Evolutionary conservation across 2,113 vertebrate species (phyloP).

Genomic region (Sigmodon hispidus): DNA sequence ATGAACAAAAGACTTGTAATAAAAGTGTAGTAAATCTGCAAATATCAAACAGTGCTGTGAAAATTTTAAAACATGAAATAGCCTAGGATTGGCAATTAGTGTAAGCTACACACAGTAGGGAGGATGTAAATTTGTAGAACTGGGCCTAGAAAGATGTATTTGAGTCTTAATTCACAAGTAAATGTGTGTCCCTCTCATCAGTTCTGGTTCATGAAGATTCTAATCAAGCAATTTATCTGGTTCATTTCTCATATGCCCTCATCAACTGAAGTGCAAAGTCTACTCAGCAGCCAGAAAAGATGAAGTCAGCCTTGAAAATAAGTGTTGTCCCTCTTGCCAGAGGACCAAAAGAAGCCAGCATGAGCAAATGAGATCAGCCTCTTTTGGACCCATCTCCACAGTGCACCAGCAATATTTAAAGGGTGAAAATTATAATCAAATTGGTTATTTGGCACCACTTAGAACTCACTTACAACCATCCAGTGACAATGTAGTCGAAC

Average conservation of each 20-base stretch:
- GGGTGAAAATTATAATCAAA: not conserved
- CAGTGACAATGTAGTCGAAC: not conserved
- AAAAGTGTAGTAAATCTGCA: not conserved
- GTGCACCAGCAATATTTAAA: not conserved
- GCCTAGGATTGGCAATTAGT: not conserved
- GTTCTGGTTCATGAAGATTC: constrained; percentile 78
- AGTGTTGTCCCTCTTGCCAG: constrained; percentile 54
- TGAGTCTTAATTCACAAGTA: constrained; percentile 72
- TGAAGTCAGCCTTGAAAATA: constrained; percentile 77
- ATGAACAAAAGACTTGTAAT: not conserved
- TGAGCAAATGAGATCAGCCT: not conserved
- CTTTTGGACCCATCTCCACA: not conserved
- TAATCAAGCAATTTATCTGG: constrained; percentile 80
- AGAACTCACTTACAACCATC: not conserved
- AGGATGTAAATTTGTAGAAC: not conserved
- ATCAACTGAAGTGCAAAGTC: constrained; percentile 73
- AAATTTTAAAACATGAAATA: not conserved
- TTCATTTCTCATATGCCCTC: constrained; percentile 77
- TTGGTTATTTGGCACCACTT: not conserved
- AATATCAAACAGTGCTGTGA: not conserved
- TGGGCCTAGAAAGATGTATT: constrained; percentile 59
- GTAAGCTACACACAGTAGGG: not conserved
- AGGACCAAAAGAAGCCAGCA: constrained; percentile 42
- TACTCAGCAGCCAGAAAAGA: constrained; percentile 71
- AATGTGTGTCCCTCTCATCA: constrained; percentile 72